Conservation (phyloP, 2,888 invertebrate species). For the Standfussiana lucernea region DNA sequence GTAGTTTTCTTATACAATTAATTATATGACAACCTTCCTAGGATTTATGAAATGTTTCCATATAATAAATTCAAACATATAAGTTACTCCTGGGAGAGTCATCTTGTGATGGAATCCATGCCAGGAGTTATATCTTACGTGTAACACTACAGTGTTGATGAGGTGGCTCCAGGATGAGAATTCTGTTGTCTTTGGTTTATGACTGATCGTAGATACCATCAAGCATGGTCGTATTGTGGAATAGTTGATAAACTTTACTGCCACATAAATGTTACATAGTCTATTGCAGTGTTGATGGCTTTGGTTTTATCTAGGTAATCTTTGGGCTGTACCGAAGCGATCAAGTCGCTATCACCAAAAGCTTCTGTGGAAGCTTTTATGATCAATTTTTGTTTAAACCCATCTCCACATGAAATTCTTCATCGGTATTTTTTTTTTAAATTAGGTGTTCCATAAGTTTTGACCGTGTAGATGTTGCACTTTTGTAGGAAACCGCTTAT, state of each 20-base stretch:
- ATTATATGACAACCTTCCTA: background rate
- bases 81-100: background rate
- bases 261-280: constrained; percentile 48
- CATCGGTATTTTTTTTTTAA: too few species aligned
- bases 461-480: too few species aligned
- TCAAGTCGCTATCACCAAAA: background rate
- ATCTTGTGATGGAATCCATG: background rate
- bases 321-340: constrained; percentile 8
- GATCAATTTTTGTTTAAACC: background rate
- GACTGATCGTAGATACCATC: constrained; percentile 33
- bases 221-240: constrained; percentile 14
- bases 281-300: constrained; percentile 39
- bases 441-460: too few species aligned
- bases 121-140: background rate
- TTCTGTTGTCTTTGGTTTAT: constrained; percentile 34
- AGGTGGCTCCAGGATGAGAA: background rate
- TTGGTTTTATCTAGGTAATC: constrained; percentile 15
- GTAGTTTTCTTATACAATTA: background rate
- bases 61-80: background rate
- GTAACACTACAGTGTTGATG: constrained; percentile 9
- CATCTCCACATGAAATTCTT: too few species aligned
- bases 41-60: background rate
- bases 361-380: background rate
- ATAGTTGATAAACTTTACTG: constrained; percentile 49
- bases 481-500: too few species aligned